phyloP scores from a whole-genome alignment of 2,113 vertebrate genomes.

The Azemiops feae region DNA sequence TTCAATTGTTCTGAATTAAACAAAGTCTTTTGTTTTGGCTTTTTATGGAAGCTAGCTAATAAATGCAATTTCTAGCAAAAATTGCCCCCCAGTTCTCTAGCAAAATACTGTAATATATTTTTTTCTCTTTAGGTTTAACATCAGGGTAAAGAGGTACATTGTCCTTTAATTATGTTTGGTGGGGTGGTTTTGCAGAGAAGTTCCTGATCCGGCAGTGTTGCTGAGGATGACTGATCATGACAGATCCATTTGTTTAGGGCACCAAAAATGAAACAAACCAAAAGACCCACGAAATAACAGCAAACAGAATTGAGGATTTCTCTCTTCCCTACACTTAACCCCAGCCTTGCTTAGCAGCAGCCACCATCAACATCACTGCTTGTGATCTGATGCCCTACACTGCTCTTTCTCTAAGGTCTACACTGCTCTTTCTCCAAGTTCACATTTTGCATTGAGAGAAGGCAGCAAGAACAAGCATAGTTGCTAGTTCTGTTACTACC shows the following conservation, averaged over 20 bases:
- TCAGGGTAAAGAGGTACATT: neutral
- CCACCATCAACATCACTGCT: neutral
- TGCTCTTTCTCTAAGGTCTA: neutral
- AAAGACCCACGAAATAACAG: neutral
- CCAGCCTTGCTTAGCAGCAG: neutral
- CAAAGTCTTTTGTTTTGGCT: neutral
- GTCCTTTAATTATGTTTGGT: neutral
- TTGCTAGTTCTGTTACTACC: neutral
- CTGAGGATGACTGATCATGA: neutral
- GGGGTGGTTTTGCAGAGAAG: neutral
- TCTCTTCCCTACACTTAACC: neutral
- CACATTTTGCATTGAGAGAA: neutral
- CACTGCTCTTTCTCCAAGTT: neutral
- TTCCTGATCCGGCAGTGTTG: neutral
- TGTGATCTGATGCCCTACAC: neutral
- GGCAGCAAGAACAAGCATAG: neutral
- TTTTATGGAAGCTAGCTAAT: neutral
- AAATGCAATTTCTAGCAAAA: neutral
- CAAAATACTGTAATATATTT: neutral
- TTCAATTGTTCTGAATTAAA: neutral
- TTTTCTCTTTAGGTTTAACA: neutral
- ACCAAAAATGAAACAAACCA: neutral
- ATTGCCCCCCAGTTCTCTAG: neutral
- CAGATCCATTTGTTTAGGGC: neutral
- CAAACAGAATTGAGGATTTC: neutral